These are phyloP conservation scores for Didymodactylos carnosus DNA, from an alignment of 2,888 invertebrate species.

Conservation along the genomic window DNA sequence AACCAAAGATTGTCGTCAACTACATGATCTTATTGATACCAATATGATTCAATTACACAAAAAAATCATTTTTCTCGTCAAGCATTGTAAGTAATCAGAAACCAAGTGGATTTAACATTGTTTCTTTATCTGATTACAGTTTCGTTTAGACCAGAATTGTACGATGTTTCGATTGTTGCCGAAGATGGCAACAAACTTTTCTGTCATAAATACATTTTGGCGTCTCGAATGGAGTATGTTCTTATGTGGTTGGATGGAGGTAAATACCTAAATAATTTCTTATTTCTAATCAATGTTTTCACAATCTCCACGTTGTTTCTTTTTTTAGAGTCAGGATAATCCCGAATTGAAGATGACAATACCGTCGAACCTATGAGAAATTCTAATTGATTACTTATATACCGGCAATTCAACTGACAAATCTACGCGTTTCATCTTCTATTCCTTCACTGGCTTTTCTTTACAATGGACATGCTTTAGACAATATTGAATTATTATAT, in stretches of 20 bases:
- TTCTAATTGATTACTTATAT: constrained; percentile 56
- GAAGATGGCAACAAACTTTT: constrained; percentile 25
- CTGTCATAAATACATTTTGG: constrained; percentile 62
- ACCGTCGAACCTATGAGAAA: constrained; percentile 43
- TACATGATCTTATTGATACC: neutral
- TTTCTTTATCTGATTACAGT: neutral
- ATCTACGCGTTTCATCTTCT: neutral
- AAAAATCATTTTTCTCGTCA: neutral
- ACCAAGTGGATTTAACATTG: neutral
- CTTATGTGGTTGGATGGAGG: constrained; percentile 55
- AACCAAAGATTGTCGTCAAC: neutral
- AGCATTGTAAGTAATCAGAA: neutral
- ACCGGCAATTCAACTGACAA: constrained; percentile 44
- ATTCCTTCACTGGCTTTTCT: no score
- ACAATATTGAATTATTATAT: constrained; percentile 19
- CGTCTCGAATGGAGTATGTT: constrained; percentile 65
- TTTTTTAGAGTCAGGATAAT: constrained; percentile 39
- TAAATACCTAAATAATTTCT: constrained; percentile 25
- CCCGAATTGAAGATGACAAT: constrained; percentile 44
- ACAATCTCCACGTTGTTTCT: neutral
- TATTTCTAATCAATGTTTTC: neutral
- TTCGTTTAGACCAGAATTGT: constrained; percentile 2
- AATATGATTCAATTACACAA: neutral
- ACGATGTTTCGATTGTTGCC: constrained; percentile 22
- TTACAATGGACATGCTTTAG: neutral